phyloP scores from a whole-genome alignment of 1,140 invertebrate genomes.

The Drosophila insularis region DNA sequence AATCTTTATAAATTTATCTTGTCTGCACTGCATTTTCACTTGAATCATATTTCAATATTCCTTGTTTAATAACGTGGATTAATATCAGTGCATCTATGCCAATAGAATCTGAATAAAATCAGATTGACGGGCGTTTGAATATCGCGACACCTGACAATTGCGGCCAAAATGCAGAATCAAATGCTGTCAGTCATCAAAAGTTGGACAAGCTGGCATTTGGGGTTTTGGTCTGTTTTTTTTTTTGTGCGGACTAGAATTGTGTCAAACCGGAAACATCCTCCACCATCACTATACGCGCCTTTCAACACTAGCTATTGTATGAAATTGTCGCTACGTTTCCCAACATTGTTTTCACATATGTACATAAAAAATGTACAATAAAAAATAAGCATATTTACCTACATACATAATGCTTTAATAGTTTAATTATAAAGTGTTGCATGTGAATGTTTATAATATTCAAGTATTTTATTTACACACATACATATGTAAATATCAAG shows the following conservation, averaged over 20 bases:
- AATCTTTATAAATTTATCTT: no score
- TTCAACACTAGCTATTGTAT: not conserved
- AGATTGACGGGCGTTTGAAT: constrained; percentile 65
- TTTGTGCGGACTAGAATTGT: constrained; percentile 56
- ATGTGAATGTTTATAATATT: no score
- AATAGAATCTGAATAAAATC: constrained; percentile 49
- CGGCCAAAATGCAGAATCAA: constrained; percentile 65
- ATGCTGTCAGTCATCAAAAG: constrained; percentile 63
- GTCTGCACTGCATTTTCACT: no score
- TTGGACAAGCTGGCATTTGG: constrained; percentile 49
- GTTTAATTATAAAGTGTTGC: no score
- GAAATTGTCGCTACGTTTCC: not conserved
- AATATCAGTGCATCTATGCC: constrained; percentile 1
- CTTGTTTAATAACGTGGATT: not conserved
- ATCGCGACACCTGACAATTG: constrained; percentile 71
- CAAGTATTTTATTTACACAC: no score
- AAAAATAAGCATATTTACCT: no score
- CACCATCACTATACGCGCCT: not conserved
- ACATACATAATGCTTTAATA: no score
- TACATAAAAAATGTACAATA: no score
- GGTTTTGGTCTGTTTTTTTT: constrained; percentile 6
- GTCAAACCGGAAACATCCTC: constrained; percentile 44
- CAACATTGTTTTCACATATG: not conserved
- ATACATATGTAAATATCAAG: no score
- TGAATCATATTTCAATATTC: not conserved